Evolutionary conservation across 2,888 invertebrate genomes (phyloP).

Genomic region (Drosophila bunnanda): DNA sequence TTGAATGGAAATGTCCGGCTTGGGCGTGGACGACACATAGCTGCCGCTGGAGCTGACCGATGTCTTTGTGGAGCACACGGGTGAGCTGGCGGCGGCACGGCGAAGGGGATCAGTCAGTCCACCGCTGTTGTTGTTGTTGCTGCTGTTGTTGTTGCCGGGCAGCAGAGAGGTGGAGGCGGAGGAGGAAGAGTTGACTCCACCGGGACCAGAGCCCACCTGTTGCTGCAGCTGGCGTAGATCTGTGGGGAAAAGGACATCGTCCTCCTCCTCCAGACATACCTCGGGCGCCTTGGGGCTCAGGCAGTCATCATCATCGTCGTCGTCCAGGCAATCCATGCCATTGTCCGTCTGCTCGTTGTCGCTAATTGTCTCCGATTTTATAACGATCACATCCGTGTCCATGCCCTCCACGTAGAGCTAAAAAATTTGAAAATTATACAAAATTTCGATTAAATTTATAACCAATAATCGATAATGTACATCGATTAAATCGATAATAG

Average conservation of each 20-base stretch:
- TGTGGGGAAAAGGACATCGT: slow-evolving; percentile 81
- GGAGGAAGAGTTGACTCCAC: slow-evolving; percentile 8
- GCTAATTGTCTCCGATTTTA: slow-evolving; percentile 84
- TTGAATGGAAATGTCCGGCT: slow-evolving; percentile 76
- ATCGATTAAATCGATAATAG: too few relatives aligned
- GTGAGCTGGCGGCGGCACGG: slow-evolving; percentile 63
- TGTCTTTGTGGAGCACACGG: slow-evolving; percentile 65
- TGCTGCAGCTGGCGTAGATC: slow-evolving; percentile 75
- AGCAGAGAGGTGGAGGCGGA: slow-evolving; percentile 21
- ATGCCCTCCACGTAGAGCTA: slow-evolving; percentile 75
- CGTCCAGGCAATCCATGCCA: slow-evolving; percentile 75
- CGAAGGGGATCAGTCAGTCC: slow-evolving; percentile 44
- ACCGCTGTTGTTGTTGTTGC: not conserved
- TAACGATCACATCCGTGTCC: slow-evolving; percentile 83
- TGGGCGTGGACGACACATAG: slow-evolving; percentile 57
- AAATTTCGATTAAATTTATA: not conserved
- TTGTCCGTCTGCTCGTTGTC: slow-evolving; percentile 84
- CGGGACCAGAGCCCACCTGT: slow-evolving; percentile 38
- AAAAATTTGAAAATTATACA: not conserved
- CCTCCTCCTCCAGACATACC: slow-evolving; percentile 84
- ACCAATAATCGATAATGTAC: not conserved
- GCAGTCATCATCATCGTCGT: slow-evolving; percentile 83
- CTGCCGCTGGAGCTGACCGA: slow-evolving; percentile 65
- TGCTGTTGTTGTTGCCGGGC: slow-evolving; percentile 25
- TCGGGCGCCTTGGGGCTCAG: slow-evolving; percentile 84